These are phyloP conservation scores for Podabrus alpinus DNA, from an alignment of 2,888 invertebrate species.

Conservation along the genomic window DNA sequence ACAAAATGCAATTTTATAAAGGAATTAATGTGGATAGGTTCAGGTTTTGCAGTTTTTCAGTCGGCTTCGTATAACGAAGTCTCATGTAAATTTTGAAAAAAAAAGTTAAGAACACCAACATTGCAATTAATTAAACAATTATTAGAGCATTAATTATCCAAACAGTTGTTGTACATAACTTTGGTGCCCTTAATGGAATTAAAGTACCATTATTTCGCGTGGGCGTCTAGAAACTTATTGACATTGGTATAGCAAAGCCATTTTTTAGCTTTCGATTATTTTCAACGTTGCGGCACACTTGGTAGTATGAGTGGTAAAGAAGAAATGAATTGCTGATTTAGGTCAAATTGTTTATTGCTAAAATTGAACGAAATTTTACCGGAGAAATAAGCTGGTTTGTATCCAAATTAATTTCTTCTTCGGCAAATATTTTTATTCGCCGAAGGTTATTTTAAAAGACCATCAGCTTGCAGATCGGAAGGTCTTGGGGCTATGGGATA, in stretches of 20 bases:
- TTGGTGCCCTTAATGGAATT: constrained; percentile 1
- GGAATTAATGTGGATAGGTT: background rate
- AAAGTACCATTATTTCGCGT: constrained; percentile 28
- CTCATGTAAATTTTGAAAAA: background rate
- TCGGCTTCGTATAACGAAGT: background rate
- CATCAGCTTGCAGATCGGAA: no score
- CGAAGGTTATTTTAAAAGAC: no score
- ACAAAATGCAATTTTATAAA: background rate
- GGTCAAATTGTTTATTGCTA: constrained; percentile 15
- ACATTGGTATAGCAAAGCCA: constrained; percentile 30
- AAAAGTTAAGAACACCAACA: constrained; percentile 6
- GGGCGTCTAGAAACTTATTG: constrained; percentile 36
- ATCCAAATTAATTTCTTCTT: no score
- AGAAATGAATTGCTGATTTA: constrained; percentile 20
- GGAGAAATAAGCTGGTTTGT: background rate
- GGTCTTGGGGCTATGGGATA: no score
- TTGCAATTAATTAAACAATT: constrained; percentile 20
- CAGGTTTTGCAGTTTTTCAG: background rate
- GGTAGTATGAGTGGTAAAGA: background rate
- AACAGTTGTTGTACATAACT: constrained; percentile 15
- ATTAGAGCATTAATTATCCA: constrained; percentile 16
- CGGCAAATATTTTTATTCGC: no score
- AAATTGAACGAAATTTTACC: background rate
- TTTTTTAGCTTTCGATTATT: constrained; percentile 21
- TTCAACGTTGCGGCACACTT: constrained; percentile 22